These are phyloP conservation scores for Leuciscus idus DNA, from an alignment of 2,113 vertebrate genomes.

Conservation along the genomic window DNA sequence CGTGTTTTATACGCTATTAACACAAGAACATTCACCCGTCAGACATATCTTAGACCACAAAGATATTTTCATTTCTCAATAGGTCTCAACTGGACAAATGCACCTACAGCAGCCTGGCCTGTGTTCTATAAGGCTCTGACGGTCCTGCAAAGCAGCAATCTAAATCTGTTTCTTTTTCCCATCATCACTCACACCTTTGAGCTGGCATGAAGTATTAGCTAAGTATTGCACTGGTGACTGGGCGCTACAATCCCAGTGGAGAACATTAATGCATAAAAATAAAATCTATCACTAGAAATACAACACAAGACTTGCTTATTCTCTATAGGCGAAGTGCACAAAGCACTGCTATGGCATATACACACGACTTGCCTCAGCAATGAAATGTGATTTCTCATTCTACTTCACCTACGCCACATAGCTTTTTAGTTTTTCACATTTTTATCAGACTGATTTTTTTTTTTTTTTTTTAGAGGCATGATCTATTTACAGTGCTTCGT, in stretches of 20 bases:
- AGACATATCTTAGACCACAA: conserved; percentile 41
- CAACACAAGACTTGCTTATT: conserved; percentile 49
- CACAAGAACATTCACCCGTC: conserved; percentile 48
- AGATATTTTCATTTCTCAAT: conserved; percentile 7
- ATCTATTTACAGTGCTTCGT: conserved; percentile 46
- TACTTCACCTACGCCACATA: background rate
- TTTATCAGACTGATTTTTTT: conserved; percentile 28
- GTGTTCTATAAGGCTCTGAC: conserved; percentile 28
- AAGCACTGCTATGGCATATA: conserved; percentile 38
- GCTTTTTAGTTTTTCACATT: conserved; percentile 48
- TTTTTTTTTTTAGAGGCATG: conserved; percentile 28
- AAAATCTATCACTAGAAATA: conserved; percentile 37
- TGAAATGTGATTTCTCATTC: background rate
- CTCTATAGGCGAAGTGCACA: conserved; percentile 30
- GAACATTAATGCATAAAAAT: conserved; percentile 53
- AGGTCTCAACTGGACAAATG: conserved; percentile 22
- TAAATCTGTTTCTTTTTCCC: conserved; percentile 60
- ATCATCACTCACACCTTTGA: conserved; percentile 65
- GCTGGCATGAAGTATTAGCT: conserved; percentile 60
- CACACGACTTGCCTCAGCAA: background rate
- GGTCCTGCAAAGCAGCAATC: conserved; percentile 39
- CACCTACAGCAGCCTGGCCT: conserved; percentile 31
- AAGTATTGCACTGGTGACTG: conserved; percentile 61
- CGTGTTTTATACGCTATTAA: conserved; percentile 38
- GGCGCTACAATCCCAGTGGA: conserved; percentile 43